Evolutionary conservation across 2,888 invertebrate species (phyloP).

Genomic region (Yponomeuta malinellus): DNA sequence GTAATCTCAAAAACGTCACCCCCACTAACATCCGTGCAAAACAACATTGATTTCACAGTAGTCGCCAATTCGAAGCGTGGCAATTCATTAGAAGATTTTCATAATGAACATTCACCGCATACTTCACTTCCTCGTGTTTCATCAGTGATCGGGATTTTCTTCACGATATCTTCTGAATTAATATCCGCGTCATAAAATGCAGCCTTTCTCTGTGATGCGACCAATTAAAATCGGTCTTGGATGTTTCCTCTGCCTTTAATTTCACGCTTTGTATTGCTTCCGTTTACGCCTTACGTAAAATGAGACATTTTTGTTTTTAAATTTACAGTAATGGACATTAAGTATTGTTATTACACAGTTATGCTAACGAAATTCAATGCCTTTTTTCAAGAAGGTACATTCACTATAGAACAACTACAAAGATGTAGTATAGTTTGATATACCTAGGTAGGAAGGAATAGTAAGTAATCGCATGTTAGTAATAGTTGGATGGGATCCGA

Average conservation of each 20-base stretch:
- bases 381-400: neutral
- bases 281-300: too few species aligned
- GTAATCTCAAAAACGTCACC: neutral
- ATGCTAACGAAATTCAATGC: neutral
- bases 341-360: neutral
- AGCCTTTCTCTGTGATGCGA: slow-evolving; percentile 1
- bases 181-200: neutral
- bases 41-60: neutral
- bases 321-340: neutral
- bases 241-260: neutral
- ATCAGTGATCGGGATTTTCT: neutral
- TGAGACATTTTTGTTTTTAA: too few species aligned
- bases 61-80: neutral
- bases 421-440: neutral
- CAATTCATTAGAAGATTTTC: neutral
- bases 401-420: neutral
- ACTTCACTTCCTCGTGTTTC: neutral
- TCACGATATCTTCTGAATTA: neutral
- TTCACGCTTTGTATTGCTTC: neutral
- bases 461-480: neutral
- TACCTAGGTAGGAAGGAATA: neutral
- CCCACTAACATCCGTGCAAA: neutral
- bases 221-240: neutral
- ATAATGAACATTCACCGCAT: neutral
- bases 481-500: neutral